Base-by-base conservation (phyloP, 1,140 invertebrate genomes). In the Nymphalis io region DNA sequence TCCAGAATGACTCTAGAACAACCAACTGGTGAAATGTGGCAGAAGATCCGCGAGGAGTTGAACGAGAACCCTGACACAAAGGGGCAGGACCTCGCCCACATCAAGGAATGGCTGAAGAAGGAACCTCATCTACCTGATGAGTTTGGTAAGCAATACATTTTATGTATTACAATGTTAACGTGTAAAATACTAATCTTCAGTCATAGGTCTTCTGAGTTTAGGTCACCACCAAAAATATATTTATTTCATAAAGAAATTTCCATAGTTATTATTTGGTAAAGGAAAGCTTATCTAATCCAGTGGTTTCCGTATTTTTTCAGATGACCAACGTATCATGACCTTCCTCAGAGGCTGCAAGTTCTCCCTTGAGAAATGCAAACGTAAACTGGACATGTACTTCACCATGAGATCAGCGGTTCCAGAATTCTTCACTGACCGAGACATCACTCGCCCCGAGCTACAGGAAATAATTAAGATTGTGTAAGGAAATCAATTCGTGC, bases 261-360 rank as follows among this genome's bases (percentile, higher is more conserved):
- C 3, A 27, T 27, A 27, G 5, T 8, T 8, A 33, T 33, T 8
- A 33, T 1, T 8, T 8, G n/a, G n/a, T 8, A 33, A 33, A 33
- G 0, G 27, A 33, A 8, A 33, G 6, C 10, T 33, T 33, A 8
- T 8, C 27, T 27, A 27, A 27, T 27, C 23, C 23, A 27, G 23
- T 27, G 5, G 5, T 27, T 33, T 33, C 0, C 27, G 27, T 1
- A 11, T 55, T 55, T 66, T 63, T 62, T 57, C 67, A 96, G 95
- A 97, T 89, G 96, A 97, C 80, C 85, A 93, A 69, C 93, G 95
- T 70, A 90, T 97, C 61, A 95, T 96, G 93, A 97, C 96, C 13
- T 97, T 97, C 90, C 92, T 97, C 18, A 93, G 96, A 33, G 96
- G 96, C 21, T 96, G 96, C 90, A 97, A 97, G 91, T 97, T 97